phyloP scores from a whole-genome alignment of 2,113 vertebrate genomes.

The Madoqua kirkii region DNA sequence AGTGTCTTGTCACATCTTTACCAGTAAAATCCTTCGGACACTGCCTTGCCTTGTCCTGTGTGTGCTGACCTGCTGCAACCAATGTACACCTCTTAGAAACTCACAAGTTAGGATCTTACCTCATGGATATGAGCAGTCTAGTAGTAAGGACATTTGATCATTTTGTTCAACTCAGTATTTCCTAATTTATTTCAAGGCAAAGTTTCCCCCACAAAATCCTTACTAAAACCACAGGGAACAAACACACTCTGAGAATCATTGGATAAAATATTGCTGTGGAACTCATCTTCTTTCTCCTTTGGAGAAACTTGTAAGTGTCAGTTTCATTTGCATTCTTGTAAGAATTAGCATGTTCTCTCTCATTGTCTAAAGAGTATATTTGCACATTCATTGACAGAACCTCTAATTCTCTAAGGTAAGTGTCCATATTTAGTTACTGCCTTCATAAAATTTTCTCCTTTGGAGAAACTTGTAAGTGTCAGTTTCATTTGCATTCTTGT shows the following conservation, averaged over 20 bases:
- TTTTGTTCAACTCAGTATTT: not conserved
- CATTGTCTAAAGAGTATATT: not conserved
- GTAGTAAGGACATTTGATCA: not conserved
- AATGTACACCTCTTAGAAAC: not conserved
- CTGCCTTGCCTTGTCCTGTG: not conserved
- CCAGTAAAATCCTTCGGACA: not conserved
- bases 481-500: not conserved
- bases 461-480: not conserved
- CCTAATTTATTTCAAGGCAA: not conserved
- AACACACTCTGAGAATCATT: not conserved
- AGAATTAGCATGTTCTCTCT: not conserved
- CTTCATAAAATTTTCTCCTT: not conserved
- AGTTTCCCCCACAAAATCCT: not conserved
- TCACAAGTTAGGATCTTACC: not conserved
- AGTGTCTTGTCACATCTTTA: not conserved
- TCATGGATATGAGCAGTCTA: not conserved
- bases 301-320: not conserved
- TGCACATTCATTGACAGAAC: not conserved
- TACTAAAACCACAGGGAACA: not conserved
- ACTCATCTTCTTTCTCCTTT: not conserved
- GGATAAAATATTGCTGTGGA: not conserved
- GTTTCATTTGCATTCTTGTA: not conserved
- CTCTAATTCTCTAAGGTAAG: not conserved
- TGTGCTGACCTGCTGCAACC: not conserved
- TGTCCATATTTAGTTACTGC: not conserved